Evolutionary conservation across 2,888 invertebrate species (phyloP).

Genomic region (Orthosia gracilis): DNA sequence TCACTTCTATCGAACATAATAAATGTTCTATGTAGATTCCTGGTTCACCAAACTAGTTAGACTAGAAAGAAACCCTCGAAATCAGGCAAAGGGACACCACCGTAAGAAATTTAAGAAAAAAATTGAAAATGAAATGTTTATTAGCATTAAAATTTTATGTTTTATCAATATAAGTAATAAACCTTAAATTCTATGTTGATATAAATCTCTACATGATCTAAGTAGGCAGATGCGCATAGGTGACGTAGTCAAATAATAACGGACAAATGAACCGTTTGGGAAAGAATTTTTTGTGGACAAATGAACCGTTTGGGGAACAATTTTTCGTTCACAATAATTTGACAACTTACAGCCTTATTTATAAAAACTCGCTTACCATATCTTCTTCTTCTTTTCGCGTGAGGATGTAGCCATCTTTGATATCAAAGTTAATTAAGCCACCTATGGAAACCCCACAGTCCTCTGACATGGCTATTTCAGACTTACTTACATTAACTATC

Average conservation of each 20-base stretch:
- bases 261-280: not conserved
- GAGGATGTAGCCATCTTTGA: too few species aligned
- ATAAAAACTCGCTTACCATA: too few species aligned
- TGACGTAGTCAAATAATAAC: not conserved
- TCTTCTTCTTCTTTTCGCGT: too few species aligned
- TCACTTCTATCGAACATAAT: too few species aligned
- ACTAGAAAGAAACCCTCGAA: not conserved
- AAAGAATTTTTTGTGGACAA: not conserved
- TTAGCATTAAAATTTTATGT: slow-evolving; percentile 9
- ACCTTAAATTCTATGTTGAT: slow-evolving; percentile 26
- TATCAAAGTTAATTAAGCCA: too few species aligned
- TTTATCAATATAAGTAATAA: slow-evolving; percentile 26
- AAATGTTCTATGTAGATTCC: not conserved
- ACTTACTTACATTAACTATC: too few species aligned
- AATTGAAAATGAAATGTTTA: slow-evolving; percentile 41
- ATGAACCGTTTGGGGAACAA: not conserved
- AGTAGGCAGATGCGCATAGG: not conserved
- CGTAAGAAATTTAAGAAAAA: slow-evolving; percentile 13
- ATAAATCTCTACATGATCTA: slow-evolving; percentile 18
- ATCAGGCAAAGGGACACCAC: not conserved
- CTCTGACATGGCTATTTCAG: too few species aligned
- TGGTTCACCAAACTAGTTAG: not conserved
- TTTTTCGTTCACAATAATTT: not conserved
- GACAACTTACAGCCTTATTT: too few species aligned
- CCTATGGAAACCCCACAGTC: too few species aligned